Conservation (phyloP, 2,888 invertebrate species). For the Monoplex corrugatus region DNA sequence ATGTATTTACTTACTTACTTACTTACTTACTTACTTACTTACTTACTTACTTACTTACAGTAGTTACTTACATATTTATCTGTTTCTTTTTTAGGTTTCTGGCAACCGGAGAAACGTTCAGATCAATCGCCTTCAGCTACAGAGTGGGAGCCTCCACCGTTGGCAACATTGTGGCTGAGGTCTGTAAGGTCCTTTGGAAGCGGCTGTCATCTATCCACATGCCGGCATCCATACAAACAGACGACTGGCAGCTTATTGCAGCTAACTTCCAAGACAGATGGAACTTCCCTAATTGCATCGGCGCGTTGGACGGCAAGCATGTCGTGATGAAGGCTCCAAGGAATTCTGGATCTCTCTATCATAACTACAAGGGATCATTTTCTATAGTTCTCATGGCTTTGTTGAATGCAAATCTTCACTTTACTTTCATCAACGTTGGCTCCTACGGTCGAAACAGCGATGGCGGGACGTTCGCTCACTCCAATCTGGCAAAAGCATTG, state of each 20-base stretch:
- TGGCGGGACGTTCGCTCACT: conserved; percentile 69
- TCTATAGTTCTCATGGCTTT: conserved; percentile 66
- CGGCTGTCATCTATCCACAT: conserved; percentile 2
- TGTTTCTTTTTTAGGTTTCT: conserved; percentile 45
- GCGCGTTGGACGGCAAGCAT: conserved; percentile 60
- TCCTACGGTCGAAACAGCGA: conserved; percentile 76
- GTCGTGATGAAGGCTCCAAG: conserved; percentile 47
- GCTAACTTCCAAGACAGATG: conserved; percentile 62
- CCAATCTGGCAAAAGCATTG: conserved; percentile 38
- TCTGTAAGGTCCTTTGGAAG: conserved; percentile 33
- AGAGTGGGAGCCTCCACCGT: conserved; percentile 42
- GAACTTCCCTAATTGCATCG: conserved; percentile 77
- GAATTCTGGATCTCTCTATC: conserved; percentile 52
- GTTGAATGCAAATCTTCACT: conserved; percentile 80
- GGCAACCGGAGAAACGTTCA: conserved; percentile 48
- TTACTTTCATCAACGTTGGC: conserved; percentile 76
- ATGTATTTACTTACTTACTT: too few species aligned
- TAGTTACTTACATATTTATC: too few species aligned
- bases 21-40: too few species aligned
- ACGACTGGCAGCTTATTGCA: conserved; percentile 42
- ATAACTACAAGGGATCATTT: conserved; percentile 59
- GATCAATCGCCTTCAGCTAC: conserved; percentile 45
- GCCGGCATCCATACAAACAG: background rate
- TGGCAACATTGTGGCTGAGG: conserved; percentile 42
- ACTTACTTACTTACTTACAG: too few species aligned